Evolutionary conservation across 2,888 invertebrate species (phyloP), one percentile per base, ranked within the genome.

Genomic region (Ephialtes manifestator): DNA sequence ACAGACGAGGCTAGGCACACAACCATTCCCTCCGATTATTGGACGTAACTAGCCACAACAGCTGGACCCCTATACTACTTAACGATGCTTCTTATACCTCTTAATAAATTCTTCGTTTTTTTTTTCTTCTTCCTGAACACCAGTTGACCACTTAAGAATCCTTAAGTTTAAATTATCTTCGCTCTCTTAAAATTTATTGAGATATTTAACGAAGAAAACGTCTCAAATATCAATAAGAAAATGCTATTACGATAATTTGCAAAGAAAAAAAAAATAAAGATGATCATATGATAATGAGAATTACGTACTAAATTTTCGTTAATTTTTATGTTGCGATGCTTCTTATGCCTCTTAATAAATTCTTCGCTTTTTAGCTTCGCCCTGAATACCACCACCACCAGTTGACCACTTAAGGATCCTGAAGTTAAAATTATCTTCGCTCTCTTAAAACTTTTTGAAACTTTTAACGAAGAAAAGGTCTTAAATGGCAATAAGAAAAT

Each of bases 1-100:
- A 18, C 75, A 53, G 48, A 83, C 60, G 74, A 53, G 55, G 70
- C 58, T 48, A 31, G 35, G 65, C 35, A 71, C 72, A 46, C 46
- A 74, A 48, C n/a, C 35, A n/a, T 55, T 46, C 24, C 20, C 63
- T 55, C 39, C 15, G 55, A 70, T 78, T 70, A 81, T 79, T 81
- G 78, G 18, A 68, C 48, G 24, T 65, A 79, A 82, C 84, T 78
- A 70, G 75, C 53, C 51, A 43, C 84, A 60, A 48, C 84, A 85
- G 63, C 81, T 71, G 81, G 55, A 68, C 70, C 74, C 76, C 78
- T 65, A 83, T 80, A 7, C 71, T 24, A 39, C 67, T 67, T 51
- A 43, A 43, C 51, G 48, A 74, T 20, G 60, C 46, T 51, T 13
- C 39, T 68, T 75, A 60, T 28, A 58, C 18, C 43, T 65, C 35